Percentiles rank a stretch among this genome's conserved stretches.
These are phyloP conservation scores for Rhyzopertha dominica DNA, from an alignment of 1,140 invertebrate genomes.

Conservation along the genomic window DNA sequence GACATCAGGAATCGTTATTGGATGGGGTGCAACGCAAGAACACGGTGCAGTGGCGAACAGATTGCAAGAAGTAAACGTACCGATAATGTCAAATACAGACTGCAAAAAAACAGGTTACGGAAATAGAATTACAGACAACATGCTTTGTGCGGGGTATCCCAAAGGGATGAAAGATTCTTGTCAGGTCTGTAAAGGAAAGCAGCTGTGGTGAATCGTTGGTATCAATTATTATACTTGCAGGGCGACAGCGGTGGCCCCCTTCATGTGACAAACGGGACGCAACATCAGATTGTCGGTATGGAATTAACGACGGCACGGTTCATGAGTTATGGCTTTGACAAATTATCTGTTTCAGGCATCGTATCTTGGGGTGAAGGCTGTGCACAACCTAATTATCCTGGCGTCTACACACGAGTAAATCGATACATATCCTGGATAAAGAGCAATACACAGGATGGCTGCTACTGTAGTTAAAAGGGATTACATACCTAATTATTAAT, in stretches of 20 bases:
- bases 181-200: constrained; percentile 62
- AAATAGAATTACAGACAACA: constrained; percentile 73
- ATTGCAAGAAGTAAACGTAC: constrained; percentile 59
- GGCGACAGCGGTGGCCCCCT: constrained; percentile 66
- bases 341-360: constrained; percentile 51
- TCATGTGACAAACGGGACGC: constrained; percentile 48
- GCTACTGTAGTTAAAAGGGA: too few relatives aligned
- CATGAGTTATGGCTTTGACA: background rate
- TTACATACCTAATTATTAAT: too few relatives aligned
- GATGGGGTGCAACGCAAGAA: constrained; percentile 60
- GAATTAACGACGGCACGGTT: constrained; percentile 9
- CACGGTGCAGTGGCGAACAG: constrained; percentile 52
- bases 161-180: constrained; percentile 73
- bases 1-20: constrained; percentile 56
- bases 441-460: constrained; percentile 60
- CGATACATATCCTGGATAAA: constrained; percentile 69
- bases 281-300: constrained; percentile 52
- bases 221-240: constrained; percentile 35
- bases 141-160: constrained; percentile 77
- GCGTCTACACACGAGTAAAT: constrained; percentile 82
- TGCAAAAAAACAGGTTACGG: constrained; percentile 65
- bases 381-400: constrained; percentile 69
- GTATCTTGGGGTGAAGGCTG: constrained; percentile 79
- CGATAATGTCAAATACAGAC: constrained; percentile 66
- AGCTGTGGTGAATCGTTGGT: constrained; percentile 62